Evolutionary conservation across 2,797 vertebrate species (phyloP).

Genomic region (Arremon brunneinucha): DNA sequence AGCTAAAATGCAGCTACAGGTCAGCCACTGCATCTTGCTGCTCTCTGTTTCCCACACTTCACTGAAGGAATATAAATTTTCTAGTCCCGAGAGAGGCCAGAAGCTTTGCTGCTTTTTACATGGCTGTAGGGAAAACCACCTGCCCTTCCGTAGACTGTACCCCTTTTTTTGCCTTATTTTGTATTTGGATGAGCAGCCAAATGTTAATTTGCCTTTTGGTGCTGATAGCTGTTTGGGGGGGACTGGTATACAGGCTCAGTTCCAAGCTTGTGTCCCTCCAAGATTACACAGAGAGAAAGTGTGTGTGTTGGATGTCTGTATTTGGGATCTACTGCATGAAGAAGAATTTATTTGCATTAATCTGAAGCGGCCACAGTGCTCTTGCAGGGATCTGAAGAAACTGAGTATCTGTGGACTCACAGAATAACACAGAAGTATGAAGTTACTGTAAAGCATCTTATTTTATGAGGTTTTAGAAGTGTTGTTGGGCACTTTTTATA

Average conservation of each 20-base stretch:
- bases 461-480: neutral
- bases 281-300: neutral
- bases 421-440: neutral
- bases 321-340: neutral
- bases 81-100: neutral
- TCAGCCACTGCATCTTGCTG: neutral
- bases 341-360: neutral
- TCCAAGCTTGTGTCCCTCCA: neutral
- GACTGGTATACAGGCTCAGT: neutral
- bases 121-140: neutral
- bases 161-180: neutral
- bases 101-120: neutral
- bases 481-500: neutral
- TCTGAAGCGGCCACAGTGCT: neutral
- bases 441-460: neutral
- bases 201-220: neutral
- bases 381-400: neutral
- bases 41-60: neutral
- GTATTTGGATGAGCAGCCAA: neutral
- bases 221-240: neutral
- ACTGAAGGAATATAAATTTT: neutral
- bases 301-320: neutral
- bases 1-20: neutral
- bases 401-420: fast-evolving
- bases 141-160: fast-evolving